These are phyloP conservation scores for Suricata suricatta DNA, from an alignment of 2,113 vertebrate species.

Conservation along the genomic window DNA sequence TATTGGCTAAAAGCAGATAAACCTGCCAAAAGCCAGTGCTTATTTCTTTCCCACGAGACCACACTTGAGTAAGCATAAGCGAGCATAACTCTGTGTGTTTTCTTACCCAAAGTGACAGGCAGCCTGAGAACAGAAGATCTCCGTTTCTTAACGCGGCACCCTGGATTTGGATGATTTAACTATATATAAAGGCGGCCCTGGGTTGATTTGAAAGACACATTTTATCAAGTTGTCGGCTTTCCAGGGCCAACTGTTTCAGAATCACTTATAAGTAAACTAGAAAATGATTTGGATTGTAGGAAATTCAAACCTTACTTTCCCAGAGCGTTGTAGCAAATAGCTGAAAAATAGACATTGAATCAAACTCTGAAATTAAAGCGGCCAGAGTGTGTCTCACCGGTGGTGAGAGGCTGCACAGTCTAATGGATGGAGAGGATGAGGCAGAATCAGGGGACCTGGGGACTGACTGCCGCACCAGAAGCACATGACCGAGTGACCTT, in stretches of 20 bases:
- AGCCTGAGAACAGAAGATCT: constrained; percentile 63
- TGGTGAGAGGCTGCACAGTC: not conserved
- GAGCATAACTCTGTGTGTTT: constrained; percentile 65
- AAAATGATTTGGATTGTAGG: constrained; percentile 79
- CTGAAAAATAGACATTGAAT: constrained; percentile 75
- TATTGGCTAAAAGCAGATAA: constrained; percentile 68
- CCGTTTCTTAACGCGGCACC: constrained; percentile 38
- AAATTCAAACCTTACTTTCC: constrained; percentile 72
- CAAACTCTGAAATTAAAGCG: constrained; percentile 73
- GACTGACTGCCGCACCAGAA: constrained; percentile 4
- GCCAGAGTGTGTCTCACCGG: not conserved
- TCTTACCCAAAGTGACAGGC: constrained; percentile 70
- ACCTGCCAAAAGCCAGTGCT: constrained; percentile 64
- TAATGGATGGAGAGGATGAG: constrained; percentile 30
- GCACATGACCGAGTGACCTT: constrained; percentile 30
- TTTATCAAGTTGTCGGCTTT: constrained; percentile 77
- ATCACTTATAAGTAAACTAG: constrained; percentile 78
- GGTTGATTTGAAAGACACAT: constrained; percentile 77
- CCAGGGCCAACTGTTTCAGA: constrained; percentile 72
- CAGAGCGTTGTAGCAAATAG: constrained; percentile 64
- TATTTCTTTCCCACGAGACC: constrained; percentile 65
- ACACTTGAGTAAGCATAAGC: constrained; percentile 40
- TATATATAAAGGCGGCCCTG: constrained; percentile 72
- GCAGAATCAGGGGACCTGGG: not conserved
- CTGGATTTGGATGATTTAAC: constrained; percentile 78